phyloP scores from a whole-genome alignment of 2,797 vertebrate genomes.

The Phrynocephalus forsythii region DNA sequence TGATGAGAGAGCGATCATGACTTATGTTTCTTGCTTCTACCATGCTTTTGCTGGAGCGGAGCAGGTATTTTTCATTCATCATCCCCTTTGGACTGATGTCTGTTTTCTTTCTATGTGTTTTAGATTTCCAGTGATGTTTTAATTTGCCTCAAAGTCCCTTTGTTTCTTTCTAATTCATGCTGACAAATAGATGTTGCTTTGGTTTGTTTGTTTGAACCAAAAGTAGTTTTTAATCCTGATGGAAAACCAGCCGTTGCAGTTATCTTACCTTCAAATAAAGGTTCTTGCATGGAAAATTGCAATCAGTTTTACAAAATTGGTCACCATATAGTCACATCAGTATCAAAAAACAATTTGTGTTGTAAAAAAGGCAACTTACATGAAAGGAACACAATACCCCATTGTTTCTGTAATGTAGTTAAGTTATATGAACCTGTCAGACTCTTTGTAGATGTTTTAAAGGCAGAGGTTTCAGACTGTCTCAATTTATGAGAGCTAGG shows the following conservation, averaged over 20 bases:
- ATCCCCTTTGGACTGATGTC: constrained; percentile 57
- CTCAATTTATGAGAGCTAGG: background rate
- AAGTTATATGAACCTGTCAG: background rate
- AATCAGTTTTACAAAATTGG: constrained; percentile 18
- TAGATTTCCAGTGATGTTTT: constrained; percentile 39
- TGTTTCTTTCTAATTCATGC: constrained; percentile 48
- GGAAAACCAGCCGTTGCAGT: constrained; percentile 27
- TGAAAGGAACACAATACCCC: background rate
- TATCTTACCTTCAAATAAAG: background rate
- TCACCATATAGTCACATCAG: constrained; percentile 25
- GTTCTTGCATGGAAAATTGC: background rate
- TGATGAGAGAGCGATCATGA: constrained; percentile 99
- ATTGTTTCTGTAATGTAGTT: background rate
- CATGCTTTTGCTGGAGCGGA: constrained; percentile 99
- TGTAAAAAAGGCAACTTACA: constrained; percentile 12
- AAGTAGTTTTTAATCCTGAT: constrained; percentile 16
- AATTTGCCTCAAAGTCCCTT: constrained; percentile 40
- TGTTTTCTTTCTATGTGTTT: constrained; percentile 53
- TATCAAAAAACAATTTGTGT: constrained; percentile 5
- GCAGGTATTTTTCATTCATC: constrained; percentile 84
- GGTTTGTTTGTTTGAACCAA: constrained; percentile 50
- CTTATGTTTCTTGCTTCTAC: constrained; percentile 99
- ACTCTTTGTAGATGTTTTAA: background rate
- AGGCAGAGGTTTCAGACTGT: constrained; percentile 3
- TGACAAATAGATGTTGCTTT: constrained; percentile 46